Base-by-base conservation (phyloP, 2,888 invertebrate species). In the Tholera decimalis region DNA sequence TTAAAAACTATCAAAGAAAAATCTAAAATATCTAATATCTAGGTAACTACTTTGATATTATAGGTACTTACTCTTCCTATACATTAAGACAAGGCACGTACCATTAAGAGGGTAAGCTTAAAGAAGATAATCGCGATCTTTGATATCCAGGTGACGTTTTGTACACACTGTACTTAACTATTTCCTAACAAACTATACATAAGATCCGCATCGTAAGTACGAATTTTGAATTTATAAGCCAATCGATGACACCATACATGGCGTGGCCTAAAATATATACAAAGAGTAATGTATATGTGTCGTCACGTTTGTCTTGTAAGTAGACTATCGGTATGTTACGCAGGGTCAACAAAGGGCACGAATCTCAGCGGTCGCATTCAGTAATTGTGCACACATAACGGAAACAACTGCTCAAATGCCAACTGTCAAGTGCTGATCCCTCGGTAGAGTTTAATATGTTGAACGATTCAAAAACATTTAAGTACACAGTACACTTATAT, bases 371-470 rank as follows among this genome's bases (percentile, higher is more conserved):
- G 74, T 74, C 63, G 53, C 71, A 66, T 81, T 71, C 71, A 64
- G 71, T 71, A 81, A 81, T 74, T 78, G 79, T 69, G 71, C 64
- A 69, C 64, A 78, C 63, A 64, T 81, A 81, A 79, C 79, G 74
- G 79, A 24, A 30, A 30, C 53, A 24, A 44, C 33, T 53, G 50
- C 30, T 65, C 55, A 77, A 69, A 61, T 74, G 71, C 54, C 66
- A 68, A 69, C 68, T 67, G 70, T 61, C 51, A 71, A 71, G 61
- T 59, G 51, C 46, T 64, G 63, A 70, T 59, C 69, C 22, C 60
- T 63, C 30, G 50, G 53, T 33, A 73, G 44, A 44, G 53, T 68
- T 61, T 24, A 65, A 59, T 67, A 63, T 65, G 54, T 73, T 63
- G 33, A 33, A 58, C 30, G 37, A 73, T 63, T 66, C 66, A 68